These are phyloP conservation scores for Sarcoramphus papa DNA, from an alignment of 2,797 vertebrate species.

Conservation along the genomic window DNA sequence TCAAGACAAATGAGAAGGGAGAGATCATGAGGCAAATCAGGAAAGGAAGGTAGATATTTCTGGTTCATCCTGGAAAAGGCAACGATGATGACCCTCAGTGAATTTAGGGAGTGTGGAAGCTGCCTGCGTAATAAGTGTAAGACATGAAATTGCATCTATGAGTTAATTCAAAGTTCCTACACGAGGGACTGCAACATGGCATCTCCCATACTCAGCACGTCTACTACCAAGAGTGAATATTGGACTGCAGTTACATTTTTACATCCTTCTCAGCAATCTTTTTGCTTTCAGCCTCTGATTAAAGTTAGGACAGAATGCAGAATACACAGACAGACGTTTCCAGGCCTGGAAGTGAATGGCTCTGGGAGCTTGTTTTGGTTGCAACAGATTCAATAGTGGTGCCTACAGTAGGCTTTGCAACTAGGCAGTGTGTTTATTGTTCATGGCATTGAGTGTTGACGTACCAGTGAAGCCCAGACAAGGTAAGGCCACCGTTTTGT, in stretches of 20 bases:
- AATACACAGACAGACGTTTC: neutral
- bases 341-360: neutral
- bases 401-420: neutral
- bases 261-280: neutral
- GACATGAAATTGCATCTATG: neutral
- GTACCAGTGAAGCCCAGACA: neutral
- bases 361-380: neutral
- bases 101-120: neutral
- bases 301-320: neutral
- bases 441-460: neutral
- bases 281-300: neutral
- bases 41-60: neutral
- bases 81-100: neutral
- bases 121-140: neutral
- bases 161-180: neutral
- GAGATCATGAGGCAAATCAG: neutral
- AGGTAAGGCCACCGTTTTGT: neutral
- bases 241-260: neutral
- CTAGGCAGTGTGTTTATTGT: neutral
- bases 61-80: neutral
- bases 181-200: neutral
- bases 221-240: neutral
- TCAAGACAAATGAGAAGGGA: neutral
- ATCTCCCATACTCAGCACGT: fast-evolving
- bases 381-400: neutral